A percentile compares a stretch with the other conserved stretches of the same genome.
These are phyloP conservation scores for Littorina saxatilis DNA, from an alignment of 1,140 invertebrate species.

Conservation along the genomic window DNA sequence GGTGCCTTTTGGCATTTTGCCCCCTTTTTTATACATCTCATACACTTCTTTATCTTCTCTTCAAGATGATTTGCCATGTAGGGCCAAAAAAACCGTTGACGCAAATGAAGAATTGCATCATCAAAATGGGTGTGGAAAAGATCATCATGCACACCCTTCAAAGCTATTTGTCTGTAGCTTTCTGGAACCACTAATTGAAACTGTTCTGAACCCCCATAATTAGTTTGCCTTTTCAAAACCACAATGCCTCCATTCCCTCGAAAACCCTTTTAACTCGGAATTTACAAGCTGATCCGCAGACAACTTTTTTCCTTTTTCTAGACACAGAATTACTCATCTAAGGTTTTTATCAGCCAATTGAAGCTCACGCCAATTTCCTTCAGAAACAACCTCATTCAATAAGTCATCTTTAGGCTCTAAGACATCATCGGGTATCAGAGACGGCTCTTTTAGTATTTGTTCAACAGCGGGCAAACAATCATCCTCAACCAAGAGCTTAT, in stretches of 20 bases:
- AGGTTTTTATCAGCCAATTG: conserved; percentile 22
- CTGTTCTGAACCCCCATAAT: neutral
- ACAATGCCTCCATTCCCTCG: neutral
- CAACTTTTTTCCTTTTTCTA: neutral
- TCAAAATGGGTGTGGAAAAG: conserved; percentile 17
- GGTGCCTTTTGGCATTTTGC: conserved; percentile 12
- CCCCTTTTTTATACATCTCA: neutral
- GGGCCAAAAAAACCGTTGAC: conserved; percentile 25
- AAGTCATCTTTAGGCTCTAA: neutral
- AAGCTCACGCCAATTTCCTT: neutral
- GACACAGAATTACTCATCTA: neutral
- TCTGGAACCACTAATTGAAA: conserved; percentile 17
- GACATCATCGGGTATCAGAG: neutral
- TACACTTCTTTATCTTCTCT: too few species aligned
- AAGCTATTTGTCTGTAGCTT: neutral
- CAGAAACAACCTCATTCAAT: neutral
- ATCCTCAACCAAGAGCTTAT: neutral
- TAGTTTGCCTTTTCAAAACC: neutral
- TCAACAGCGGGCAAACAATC: neutral
- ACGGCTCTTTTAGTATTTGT: neutral
- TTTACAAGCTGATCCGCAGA: neutral
- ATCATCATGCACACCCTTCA: conserved; percentile 24
- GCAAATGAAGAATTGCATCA: neutral
- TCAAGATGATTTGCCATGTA: conserved; percentile 17
- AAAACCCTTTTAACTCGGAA: neutral